Evolutionary conservation across 2,888 invertebrate species (phyloP).

Genomic region (Drosophila picticornis): DNA sequence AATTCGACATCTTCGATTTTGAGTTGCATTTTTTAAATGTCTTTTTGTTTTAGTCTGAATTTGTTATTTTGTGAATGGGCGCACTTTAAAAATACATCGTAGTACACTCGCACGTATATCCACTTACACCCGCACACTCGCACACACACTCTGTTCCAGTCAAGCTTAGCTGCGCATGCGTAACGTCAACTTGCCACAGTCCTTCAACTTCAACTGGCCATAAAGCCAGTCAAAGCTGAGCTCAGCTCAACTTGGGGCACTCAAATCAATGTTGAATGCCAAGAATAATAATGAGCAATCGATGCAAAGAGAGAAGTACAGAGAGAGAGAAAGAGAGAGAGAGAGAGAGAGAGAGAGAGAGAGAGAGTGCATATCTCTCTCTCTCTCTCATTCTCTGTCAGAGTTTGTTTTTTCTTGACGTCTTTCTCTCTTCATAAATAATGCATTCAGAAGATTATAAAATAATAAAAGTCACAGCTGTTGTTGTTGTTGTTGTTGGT

Average conservation of each 20-base stretch:
- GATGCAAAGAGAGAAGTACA: constrained; percentile 4
- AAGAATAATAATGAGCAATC: constrained; percentile 73
- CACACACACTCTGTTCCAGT: constrained; percentile 9
- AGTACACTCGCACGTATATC: background rate
- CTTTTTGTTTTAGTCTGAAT: background rate
- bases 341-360: background rate
- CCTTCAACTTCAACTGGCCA: constrained; percentile 75
- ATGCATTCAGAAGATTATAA: constrained; percentile 64
- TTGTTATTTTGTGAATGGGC: background rate
- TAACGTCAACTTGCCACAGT: constrained; percentile 75
- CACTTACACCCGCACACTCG: background rate
- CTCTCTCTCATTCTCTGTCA: constrained; percentile 9
- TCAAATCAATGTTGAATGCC: constrained; percentile 59
- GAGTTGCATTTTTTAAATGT: constrained; percentile 56
- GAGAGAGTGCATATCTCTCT: background rate
- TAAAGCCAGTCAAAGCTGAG: constrained; percentile 58
- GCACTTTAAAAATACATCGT: constrained; percentile 25
- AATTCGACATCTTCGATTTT: constrained; percentile 83
- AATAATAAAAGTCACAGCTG: constrained; percentile 75
- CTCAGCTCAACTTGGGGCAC: constrained; percentile 54
- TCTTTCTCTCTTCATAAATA: constrained; percentile 41
- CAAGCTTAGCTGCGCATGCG: constrained; percentile 58
- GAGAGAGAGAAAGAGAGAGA: background rate
- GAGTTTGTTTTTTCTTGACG: background rate
- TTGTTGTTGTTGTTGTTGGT: constrained; percentile 23